These are phyloP conservation scores for Pemphigus obesinymphae DNA, from an alignment of 1,140 invertebrate species.

Conservation along the genomic window DNA sequence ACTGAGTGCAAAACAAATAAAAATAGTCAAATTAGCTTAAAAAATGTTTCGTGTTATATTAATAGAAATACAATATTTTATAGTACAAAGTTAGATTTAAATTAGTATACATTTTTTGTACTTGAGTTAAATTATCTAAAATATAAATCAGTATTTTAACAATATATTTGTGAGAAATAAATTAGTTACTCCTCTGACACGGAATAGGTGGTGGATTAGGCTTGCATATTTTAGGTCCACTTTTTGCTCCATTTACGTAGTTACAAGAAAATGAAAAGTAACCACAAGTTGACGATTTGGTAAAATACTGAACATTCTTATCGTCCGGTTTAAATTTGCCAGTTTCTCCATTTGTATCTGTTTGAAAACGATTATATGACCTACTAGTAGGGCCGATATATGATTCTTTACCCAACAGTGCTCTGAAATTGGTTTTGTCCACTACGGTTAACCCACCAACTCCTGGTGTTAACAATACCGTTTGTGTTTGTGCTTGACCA, in stretches of 20 bases:
- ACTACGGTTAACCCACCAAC: conserved; percentile 53
- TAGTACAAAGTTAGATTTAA: conserved; percentile 29
- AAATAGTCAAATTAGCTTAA: not conserved
- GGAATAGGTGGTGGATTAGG: conserved; percentile 55
- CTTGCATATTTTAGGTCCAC: conserved; percentile 71
- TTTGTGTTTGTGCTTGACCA: conserved; percentile 62
- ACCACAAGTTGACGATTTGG: conserved; percentile 76
- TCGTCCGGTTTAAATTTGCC: conserved; percentile 56
- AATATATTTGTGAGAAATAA: not conserved
- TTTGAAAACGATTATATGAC: conserved; percentile 57
- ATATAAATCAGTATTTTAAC: not conserved
- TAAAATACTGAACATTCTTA: conserved; percentile 71
- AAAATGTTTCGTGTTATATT: not conserved
- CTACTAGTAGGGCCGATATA: conserved; percentile 41
- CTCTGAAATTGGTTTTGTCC: conserved; percentile 43
- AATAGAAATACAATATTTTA: not conserved
- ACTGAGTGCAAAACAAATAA: not conserved
- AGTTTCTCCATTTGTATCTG: conserved; percentile 71
- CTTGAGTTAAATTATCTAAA: not conserved
- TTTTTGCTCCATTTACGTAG: conserved; percentile 68
- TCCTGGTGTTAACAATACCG: conserved; percentile 57
- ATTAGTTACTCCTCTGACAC: not conserved
- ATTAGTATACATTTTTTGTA: conserved; percentile 18
- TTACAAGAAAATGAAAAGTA: conserved; percentile 80
- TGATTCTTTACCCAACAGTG: not conserved